A percentile compares a stretch with the other conserved stretches of the same genome.
phyloP scores from a whole-genome alignment of 1,140 invertebrate genomes.

The Euwallacea fornicatus region DNA sequence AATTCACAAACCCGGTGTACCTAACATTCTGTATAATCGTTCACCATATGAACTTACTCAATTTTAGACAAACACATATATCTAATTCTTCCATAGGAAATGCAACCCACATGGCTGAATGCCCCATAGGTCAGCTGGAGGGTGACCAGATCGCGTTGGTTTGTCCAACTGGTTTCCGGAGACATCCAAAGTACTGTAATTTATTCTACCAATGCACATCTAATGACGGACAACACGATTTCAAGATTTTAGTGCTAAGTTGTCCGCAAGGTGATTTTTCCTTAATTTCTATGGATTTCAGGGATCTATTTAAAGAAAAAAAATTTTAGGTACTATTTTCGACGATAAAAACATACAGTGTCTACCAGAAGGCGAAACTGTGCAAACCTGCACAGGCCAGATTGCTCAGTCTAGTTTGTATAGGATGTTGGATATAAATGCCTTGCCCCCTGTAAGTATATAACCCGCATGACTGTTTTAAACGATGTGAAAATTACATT shows the following conservation, averaged over 20 bases:
- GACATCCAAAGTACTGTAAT: constrained; percentile 82
- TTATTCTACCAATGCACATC: constrained; percentile 80
- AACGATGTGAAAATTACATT: background rate
- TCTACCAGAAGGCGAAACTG: constrained; percentile 60
- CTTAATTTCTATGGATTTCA: background rate
- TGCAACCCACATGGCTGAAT: constrained; percentile 38
- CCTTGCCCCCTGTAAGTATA: constrained; percentile 62
- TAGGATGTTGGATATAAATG: constrained; percentile 58
- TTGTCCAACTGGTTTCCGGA: constrained; percentile 78
- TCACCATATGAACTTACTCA: too few species aligned
- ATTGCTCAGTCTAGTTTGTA: constrained; percentile 58
- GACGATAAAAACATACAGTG: constrained; percentile 74
- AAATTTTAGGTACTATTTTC: constrained; percentile 61
- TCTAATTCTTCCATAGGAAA: constrained; percentile 9
- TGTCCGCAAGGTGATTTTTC: constrained; percentile 65
- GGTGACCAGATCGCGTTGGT: constrained; percentile 71
- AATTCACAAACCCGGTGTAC: too few species aligned
- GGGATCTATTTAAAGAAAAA: background rate
- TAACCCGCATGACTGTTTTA: background rate
- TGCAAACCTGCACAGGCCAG: constrained; percentile 60
- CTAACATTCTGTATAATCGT: too few species aligned
- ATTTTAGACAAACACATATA: too few species aligned
- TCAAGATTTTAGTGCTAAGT: constrained; percentile 71
- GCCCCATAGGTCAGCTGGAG: constrained; percentile 52
- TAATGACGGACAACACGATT: constrained; percentile 62